Conservation (phyloP, 2,113 vertebrate species). For the Oceanodroma tethys region DNA sequence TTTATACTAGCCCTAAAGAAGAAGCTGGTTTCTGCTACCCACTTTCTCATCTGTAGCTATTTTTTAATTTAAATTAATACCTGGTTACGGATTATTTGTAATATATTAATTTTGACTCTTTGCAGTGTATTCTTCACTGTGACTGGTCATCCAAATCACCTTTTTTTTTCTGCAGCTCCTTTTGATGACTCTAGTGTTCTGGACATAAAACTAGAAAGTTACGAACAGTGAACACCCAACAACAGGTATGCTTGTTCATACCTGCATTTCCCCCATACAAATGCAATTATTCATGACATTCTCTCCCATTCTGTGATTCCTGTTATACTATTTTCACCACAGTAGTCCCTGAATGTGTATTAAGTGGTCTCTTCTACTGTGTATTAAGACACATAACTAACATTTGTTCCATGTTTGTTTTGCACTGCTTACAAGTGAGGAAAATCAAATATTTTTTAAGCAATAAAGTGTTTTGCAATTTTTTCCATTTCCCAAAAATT, state of each 20-base stretch:
- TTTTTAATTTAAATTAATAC: neutral
- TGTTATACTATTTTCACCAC: neutral
- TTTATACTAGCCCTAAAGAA: neutral
- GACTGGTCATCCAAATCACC: neutral
- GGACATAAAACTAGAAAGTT: neutral
- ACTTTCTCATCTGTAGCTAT: neutral
- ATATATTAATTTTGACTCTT: neutral
- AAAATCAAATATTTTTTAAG: neutral
- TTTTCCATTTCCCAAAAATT: neutral
- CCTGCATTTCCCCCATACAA: neutral
- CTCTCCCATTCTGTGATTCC: neutral
- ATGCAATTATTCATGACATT: neutral
- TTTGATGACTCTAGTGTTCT: neutral
- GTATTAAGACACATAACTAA: neutral
- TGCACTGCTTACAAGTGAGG: neutral
- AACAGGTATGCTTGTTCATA: neutral
- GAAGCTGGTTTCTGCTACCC: neutral
- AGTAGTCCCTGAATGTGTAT: neutral
- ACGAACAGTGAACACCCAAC: neutral
- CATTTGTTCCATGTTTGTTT: neutral
- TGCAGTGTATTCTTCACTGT: neutral
- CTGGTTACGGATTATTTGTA: neutral
- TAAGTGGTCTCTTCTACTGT: neutral
- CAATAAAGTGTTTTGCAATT: neutral
- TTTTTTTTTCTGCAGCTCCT: neutral